Evolutionary conservation across 2,888 invertebrate genomes (phyloP).

Genomic region (Leptura quadrifasciata): DNA sequence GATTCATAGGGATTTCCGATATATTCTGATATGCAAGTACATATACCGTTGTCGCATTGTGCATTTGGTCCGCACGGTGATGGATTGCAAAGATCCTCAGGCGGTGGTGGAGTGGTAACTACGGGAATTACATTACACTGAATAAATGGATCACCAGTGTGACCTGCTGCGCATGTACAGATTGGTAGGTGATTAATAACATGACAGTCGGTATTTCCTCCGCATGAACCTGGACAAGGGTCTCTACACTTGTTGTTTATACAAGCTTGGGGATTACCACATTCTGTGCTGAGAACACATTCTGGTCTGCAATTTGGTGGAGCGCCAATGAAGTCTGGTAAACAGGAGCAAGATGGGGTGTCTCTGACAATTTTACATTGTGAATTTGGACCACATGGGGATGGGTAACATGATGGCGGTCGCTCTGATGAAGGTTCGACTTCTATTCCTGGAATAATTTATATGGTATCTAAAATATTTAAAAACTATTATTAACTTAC

Average conservation of each 20-base stretch:
- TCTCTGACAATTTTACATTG: slow-evolving; percentile 85
- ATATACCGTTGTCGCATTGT: slow-evolving; percentile 79
- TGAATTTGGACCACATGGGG: slow-evolving; percentile 90
- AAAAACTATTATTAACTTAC: slow-evolving; percentile 75
- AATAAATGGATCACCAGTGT: slow-evolving; percentile 88
- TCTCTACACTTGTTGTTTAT: slow-evolving; percentile 87
- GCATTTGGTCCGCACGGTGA: slow-evolving; percentile 88
- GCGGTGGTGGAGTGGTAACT: slow-evolving; percentile 69
- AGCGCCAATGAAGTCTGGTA: slow-evolving; percentile 85
- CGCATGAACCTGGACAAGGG: slow-evolving; percentile 90
- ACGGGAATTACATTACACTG: slow-evolving; percentile 79
- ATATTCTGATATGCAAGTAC: slow-evolving; percentile 79
- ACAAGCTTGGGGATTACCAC: slow-evolving; percentile 85
- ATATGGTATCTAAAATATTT: background rate
- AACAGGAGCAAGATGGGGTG: slow-evolving; percentile 86
- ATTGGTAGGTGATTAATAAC: slow-evolving; percentile 89
- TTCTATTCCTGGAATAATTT: slow-evolving; percentile 65
- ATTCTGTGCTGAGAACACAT: slow-evolving; percentile 87
- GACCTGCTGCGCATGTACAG: slow-evolving; percentile 85
- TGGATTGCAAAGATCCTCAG: slow-evolving; percentile 79
- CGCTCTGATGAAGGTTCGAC: slow-evolving; percentile 76
- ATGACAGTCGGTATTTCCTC: slow-evolving; percentile 85
- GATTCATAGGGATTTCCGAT: slow-evolving; percentile 82
- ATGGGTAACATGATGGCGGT: slow-evolving; percentile 86
- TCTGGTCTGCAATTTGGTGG: slow-evolving; percentile 88